Conservation (phyloP, 2,113 vertebrate species). For the Anhinga anhinga region DNA sequence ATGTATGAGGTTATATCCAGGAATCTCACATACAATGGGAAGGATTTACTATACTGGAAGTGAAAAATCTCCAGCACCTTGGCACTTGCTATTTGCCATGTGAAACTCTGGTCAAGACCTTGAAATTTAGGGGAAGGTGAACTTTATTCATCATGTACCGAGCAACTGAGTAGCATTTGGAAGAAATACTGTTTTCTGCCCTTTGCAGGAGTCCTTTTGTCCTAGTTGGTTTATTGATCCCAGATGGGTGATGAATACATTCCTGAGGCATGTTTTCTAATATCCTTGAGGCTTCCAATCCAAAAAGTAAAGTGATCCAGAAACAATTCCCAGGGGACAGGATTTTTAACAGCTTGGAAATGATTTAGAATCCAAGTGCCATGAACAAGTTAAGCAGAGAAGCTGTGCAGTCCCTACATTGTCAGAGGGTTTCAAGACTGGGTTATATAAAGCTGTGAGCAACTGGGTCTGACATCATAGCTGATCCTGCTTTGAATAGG, state of each 20-base stretch:
- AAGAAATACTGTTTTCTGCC: background rate
- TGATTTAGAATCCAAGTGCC: background rate
- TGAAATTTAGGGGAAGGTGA: background rate
- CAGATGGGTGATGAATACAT: background rate
- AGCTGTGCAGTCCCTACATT: background rate
- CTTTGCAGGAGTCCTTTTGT: background rate
- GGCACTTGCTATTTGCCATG: background rate
- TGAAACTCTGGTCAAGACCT: background rate
- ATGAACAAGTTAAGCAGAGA: background rate
- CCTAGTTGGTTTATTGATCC: background rate
- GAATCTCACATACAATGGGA: background rate
- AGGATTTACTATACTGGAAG: background rate
- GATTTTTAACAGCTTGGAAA: background rate
- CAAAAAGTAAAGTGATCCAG: background rate
- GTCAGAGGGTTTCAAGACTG: background rate
- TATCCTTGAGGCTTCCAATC: background rate
- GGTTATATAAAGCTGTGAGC: background rate
- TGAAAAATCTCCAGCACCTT: background rate
- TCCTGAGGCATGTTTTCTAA: background rate
- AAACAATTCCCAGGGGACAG: background rate
- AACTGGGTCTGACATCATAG: background rate
- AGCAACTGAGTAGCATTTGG: background rate
- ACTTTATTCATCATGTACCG: background rate
- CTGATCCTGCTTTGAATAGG: background rate
- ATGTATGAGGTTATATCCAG: background rate